Base-by-base conservation (phyloP, 2,888 invertebrate species). In the Gibbula magus region DNA sequence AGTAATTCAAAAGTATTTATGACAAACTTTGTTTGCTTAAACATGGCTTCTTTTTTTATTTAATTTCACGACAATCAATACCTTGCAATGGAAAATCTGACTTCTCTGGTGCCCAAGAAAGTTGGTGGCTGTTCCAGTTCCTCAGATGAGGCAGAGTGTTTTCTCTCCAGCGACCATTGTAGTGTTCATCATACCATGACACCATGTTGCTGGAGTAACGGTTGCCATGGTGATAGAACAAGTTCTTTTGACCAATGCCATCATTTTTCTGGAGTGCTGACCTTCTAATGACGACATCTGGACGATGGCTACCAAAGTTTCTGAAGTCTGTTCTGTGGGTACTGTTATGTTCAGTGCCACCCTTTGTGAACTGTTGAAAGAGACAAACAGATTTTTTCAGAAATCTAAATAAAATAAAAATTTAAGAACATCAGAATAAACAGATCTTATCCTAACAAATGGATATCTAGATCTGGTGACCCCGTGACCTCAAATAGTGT, bases 131-230 rank as follows among this genome's bases (percentile, higher is more conserved):
- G 78, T 92, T 90, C 92, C 92, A 92, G 39, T 86, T 83, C 73
- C 92, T 78, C 35, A 89, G 83, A 8, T 87, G 84, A 7, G 92
- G 91, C 20, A 92, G 81, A 16, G 82, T 79, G 45, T 87, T 85
- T 78, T 88, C 89, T 16, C 85, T 80, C 85, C 90, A 87, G 77
- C 91, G 85, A 1, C 92, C 88, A 79, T 91, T 90, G 85, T 88
- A 92, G 75, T 91, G 87, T 79, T 92, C 92, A 85, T 92, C 92
- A 83, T 92, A 92, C 89, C 91, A 90, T 0, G 92, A 89, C 61
- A 92, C 88, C 86, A 89, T 86, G 84, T 92, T 92, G 83, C 91
- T 91, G 25, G 88, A 87, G 79, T 92, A 92, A 32, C 83, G 81
- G 52, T 89, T 85, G n/a, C 91, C 92, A 86, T 92, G 92, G 84